Base-by-base conservation (phyloP, 2,888 invertebrate genomes). In the Frankliniella intonsa region DNA sequence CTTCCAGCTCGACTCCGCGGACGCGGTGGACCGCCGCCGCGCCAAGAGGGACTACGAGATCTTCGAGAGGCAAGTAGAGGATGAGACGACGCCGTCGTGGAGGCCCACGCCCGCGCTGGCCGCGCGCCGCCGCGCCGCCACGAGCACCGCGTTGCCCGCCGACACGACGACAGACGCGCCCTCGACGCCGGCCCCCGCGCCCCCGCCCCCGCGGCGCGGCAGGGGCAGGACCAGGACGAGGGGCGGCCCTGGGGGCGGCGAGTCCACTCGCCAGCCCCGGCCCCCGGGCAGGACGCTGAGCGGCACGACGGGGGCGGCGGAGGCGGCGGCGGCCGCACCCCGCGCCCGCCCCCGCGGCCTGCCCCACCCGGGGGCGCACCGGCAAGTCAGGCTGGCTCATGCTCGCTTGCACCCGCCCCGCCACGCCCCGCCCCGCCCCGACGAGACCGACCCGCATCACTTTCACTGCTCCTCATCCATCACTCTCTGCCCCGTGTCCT, bases 61-160 rank as follows among this genome's bases (percentile, higher is more conserved):
- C 17, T 81, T 82, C 82, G 83, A 83, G 62, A 80, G 80, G 76
- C 82, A 80, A 19, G 50, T 25, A 12, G 83, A 82, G 84, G 89
- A 89, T 76, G 89, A 91, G 83, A 89, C 92, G 80, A 90, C 91
- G 84, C 90, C 91, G 12, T 87, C 90, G 3, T 86, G 87, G 83
- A 86, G 85, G 81, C 88, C 87, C 84, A 83, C 83, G 82, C 83
- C 84, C 84, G 84, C 83, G 83, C 83, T 84, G 84, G 38, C 69
- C 25, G 69, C 69, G 25, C 22, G 69, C 22, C 22, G 25, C 22
- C 69, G 69, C 69, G 25, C 69, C 69, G 10, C 69, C 1, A 9
- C 69, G 11, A 76, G 25, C 69, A 76, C 69, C 69, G 62, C 14
- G 62, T 17, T 17, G 19, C 12, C 69, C 69, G 25, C 69, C 38